Evolutionary conservation across 2,113 vertebrate species (phyloP).

Genomic region (Vireo altiloquus): DNA sequence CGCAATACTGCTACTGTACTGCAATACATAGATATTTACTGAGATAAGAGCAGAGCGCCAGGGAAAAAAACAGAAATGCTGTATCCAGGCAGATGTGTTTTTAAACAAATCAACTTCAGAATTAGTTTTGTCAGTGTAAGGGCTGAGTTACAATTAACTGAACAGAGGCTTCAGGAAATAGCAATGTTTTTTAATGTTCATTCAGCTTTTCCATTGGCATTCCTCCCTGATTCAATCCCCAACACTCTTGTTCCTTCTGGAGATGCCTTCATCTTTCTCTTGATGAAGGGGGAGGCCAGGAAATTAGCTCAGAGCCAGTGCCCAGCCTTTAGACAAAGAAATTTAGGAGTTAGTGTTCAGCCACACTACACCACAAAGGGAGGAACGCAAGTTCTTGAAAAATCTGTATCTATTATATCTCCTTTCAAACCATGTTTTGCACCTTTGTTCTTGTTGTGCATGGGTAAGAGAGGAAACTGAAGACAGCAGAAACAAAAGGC

Average conservation of each 20-base stretch:
- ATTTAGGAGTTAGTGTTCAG: neutral
- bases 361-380: neutral
- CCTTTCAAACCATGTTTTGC: neutral
- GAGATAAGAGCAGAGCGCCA: neutral
- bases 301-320: neutral
- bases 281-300: neutral
- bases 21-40: neutral
- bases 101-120: neutral
- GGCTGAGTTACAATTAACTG: neutral
- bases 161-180: neutral
- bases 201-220: neutral
- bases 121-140: neutral
- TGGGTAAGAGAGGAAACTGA: neutral
- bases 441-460: neutral
- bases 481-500: neutral
- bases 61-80: neutral
- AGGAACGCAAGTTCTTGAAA: neutral
- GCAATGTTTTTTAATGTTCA: neutral
- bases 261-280: neutral
- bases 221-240: neutral
- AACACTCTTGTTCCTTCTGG: neutral
- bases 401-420: neutral
- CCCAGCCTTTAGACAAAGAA: neutral
- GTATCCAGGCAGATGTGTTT: neutral
- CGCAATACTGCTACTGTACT: neutral